phyloP scores from a whole-genome alignment of 2,113 vertebrate species.

The Cochlearius cochlearius region DNA sequence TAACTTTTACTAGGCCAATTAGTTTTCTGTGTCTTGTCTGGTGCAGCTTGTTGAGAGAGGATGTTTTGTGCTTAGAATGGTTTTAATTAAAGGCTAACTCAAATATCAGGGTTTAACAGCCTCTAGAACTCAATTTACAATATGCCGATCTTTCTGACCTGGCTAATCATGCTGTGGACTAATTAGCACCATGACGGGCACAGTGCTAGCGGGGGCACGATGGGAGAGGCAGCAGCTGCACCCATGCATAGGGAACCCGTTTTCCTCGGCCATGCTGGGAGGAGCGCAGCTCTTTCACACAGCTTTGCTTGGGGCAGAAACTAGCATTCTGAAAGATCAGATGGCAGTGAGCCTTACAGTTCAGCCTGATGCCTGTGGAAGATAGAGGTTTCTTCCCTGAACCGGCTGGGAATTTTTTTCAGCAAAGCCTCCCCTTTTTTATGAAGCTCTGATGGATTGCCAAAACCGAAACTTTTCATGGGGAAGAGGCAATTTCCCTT shows the following conservation, averaged over 20 bases:
- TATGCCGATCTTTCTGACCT: neutral
- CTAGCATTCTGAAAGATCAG: neutral
- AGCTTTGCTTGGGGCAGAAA: neutral
- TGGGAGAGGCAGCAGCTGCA: neutral
- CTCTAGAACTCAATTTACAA: neutral
- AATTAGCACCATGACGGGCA: neutral
- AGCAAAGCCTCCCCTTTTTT: neutral
- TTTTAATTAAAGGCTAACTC: slow-evolving; percentile 18
- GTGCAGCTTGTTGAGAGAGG: neutral
- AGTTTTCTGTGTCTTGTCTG: neutral
- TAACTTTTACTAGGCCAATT: neutral
- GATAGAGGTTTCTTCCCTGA: neutral
- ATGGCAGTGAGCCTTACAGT: neutral
- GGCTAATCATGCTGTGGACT: neutral
- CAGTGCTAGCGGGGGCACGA: neutral
- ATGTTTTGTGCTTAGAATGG: neutral
- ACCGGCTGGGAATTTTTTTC: neutral
- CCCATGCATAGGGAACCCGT: fast-evolving
- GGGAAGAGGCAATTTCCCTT: neutral
- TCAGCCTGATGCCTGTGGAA: neutral
- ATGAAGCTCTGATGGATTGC: neutral
- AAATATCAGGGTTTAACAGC: neutral
- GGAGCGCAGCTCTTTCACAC: neutral
- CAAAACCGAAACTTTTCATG: neutral
- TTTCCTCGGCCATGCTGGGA: fast-evolving